phyloP scores from a whole-genome alignment of 2,113 vertebrate genomes.

The Emydocephalus ijimae region DNA sequence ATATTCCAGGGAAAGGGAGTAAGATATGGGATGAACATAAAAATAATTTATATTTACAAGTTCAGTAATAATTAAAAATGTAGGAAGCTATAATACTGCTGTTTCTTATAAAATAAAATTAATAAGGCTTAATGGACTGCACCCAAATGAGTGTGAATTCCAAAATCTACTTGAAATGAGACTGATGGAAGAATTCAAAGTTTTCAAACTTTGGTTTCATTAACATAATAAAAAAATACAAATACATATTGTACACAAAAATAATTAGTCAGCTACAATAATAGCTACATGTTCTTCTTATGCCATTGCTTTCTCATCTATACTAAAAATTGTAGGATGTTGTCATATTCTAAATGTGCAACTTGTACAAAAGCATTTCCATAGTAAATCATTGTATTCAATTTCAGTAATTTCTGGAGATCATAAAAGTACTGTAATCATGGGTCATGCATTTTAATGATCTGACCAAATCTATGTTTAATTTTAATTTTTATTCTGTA shows the following conservation, averaged over 20 bases:
- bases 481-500: not conserved
- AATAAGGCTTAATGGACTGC: not conserved
- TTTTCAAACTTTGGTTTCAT: not conserved
- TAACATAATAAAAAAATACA: not conserved
- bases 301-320: not conserved
- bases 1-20: not conserved
- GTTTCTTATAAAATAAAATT: not conserved
- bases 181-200: not conserved
- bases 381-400: not conserved
- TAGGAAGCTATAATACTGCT: not conserved
- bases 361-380: not conserved
- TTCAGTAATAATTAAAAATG: not conserved
- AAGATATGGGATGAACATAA: not conserved
- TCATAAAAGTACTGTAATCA: not conserved
- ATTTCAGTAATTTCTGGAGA: slow-evolving; percentile 18
- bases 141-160: not conserved
- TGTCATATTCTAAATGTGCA: slow-evolving; percentile 7
- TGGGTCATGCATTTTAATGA: not conserved
- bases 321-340: slow-evolving; percentile 10
- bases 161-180: not conserved
- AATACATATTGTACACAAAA: not conserved
- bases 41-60: not conserved
- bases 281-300: not conserved
- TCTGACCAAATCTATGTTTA: not conserved
- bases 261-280: not conserved